These are phyloP conservation scores for Loxodonta africana DNA, from an alignment of 2,113 vertebrate species.

Conservation along the genomic window DNA sequence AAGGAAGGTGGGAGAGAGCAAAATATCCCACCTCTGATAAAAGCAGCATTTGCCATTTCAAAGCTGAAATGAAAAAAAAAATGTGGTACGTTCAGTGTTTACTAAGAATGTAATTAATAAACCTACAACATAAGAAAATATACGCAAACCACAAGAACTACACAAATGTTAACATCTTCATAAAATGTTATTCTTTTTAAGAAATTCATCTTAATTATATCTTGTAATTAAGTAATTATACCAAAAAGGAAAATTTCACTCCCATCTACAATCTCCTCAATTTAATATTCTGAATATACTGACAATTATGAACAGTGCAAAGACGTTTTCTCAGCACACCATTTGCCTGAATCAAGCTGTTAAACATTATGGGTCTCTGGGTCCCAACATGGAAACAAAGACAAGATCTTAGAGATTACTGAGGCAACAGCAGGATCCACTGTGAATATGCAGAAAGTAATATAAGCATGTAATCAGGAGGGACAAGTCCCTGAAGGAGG, in stretches of 20 bases:
- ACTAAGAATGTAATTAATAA: neutral
- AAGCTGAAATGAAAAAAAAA: neutral
- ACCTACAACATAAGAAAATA: neutral
- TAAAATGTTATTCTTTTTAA: conserved; percentile 42
- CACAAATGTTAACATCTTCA: neutral
- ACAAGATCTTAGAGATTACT: neutral
- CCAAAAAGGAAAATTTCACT: neutral
- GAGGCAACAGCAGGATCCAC: neutral
- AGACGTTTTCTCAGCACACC: neutral
- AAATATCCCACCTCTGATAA: neutral
- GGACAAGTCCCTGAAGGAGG: no score
- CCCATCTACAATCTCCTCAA: neutral
- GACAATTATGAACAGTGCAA: neutral
- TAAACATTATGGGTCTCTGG: neutral
- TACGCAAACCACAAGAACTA: neutral
- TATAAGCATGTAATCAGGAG: no score
- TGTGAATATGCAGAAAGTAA: neutral
- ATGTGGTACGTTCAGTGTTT: neutral
- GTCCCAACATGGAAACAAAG: neutral
- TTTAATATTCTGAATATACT: neutral
- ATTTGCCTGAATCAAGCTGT: neutral
- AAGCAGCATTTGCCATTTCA: neutral
- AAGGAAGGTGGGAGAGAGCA: neutral
- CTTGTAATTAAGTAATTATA: conserved; percentile 2
- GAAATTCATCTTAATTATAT: conserved; percentile 1